A percentile compares a stretch with the other conserved stretches of the same genome.
phyloP scores from a whole-genome alignment of 1,140 invertebrate species.

The Drosophila lacteicornis region DNA sequence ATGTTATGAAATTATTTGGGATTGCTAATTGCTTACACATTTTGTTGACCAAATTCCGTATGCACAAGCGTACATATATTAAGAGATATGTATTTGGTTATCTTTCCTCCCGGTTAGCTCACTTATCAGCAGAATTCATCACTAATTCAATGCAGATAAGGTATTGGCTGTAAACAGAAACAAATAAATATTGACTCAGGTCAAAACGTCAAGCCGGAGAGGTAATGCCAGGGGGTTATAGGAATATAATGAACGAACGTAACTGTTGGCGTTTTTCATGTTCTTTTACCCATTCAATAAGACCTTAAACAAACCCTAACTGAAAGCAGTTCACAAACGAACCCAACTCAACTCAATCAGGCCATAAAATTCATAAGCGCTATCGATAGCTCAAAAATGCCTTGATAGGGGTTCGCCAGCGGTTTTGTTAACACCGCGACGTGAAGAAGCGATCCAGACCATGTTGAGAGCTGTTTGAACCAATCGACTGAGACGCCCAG shows the following conservation, averaged over 20 bases:
- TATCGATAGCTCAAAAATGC: neutral
- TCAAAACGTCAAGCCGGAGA: conserved; percentile 33
- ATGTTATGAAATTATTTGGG: neutral
- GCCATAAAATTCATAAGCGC: conserved; percentile 66
- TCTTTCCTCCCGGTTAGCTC: neutral
- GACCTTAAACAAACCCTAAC: conserved; percentile 61
- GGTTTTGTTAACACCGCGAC: conserved; percentile 4
- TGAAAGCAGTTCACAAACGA: conserved; percentile 43
- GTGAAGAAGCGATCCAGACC: conserved; percentile 45
- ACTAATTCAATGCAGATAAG: conserved; percentile 68
- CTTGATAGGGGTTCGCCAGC: conserved; percentile 2
- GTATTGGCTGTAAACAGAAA: conserved; percentile 63
- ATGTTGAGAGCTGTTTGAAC: conserved; percentile 58
- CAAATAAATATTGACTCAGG: conserved; percentile 77
- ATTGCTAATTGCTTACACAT: neutral
- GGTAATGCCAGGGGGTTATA: neutral
- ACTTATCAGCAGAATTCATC: conserved; percentile 43
- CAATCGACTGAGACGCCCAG: conserved; percentile 39
- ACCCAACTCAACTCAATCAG: conserved; percentile 69
- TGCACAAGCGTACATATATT: conserved; percentile 12
- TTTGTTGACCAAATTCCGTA: neutral
- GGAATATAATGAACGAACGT: conserved; percentile 38
- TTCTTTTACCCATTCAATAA: conserved; percentile 56
- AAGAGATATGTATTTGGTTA: neutral
- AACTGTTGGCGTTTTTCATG: conserved; percentile 55